These are phyloP conservation scores for Oreohelix idahoensis DNA, from an alignment of 1,140 invertebrate species.

Conservation along the genomic window DNA sequence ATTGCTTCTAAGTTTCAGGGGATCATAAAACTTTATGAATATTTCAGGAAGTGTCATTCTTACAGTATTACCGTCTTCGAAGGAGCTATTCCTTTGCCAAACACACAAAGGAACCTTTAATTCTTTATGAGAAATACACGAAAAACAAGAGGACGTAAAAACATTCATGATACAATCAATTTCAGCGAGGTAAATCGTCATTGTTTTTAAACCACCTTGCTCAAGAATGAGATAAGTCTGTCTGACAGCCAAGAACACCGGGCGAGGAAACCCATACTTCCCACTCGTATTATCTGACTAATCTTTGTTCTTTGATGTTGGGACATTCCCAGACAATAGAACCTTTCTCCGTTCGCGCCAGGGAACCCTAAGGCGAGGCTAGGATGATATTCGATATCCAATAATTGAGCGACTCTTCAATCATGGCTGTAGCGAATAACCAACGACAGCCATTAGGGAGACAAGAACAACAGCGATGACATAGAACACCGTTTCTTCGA, in stretches of 20 bases:
- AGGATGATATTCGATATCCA: not conserved
- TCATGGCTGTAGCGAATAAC: not conserved
- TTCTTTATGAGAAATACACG: too few species aligned
- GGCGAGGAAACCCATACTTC: not conserved
- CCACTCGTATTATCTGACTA: not conserved
- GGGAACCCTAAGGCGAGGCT: not conserved
- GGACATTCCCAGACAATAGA: not conserved
- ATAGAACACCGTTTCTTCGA: not conserved
- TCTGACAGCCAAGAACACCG: not conserved
- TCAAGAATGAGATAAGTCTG: not conserved
- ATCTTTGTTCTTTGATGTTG: not conserved
- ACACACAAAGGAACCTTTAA: too few species aligned
- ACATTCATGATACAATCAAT: too few species aligned
- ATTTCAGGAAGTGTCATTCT: too few species aligned
- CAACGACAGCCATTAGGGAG: not conserved
- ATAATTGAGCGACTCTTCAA: not conserved
- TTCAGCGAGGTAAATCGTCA: too few species aligned
- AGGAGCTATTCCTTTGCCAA: too few species aligned
- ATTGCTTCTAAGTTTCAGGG: too few species aligned
- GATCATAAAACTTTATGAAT: too few species aligned
- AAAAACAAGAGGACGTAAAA: too few species aligned
- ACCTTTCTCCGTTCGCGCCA: not conserved
- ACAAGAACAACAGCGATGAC: not conserved
- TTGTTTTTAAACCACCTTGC: too few species aligned
- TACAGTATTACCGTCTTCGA: too few species aligned